Conservation (phyloP, 2,113 vertebrate genomes). For the Myrmecobius fasciatus region DNA sequence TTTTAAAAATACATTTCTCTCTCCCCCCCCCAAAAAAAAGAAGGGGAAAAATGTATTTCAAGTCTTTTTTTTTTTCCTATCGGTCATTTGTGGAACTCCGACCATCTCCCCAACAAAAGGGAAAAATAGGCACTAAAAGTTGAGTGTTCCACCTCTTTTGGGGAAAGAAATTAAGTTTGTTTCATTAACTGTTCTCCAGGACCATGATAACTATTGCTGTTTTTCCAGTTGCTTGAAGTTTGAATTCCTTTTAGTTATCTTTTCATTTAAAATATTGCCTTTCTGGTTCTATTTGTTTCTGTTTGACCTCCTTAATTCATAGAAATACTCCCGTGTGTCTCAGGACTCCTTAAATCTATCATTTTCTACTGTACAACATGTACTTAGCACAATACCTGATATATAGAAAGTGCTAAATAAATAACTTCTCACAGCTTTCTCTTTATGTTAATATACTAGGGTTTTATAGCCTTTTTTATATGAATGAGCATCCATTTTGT, state of each 20-base stretch:
- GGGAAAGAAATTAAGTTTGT: not conserved
- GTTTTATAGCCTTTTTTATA: not conserved
- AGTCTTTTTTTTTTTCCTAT: not conserved
- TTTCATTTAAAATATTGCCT: not conserved
- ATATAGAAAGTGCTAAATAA: not conserved
- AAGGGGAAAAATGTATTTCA: not conserved
- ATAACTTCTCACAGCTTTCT: not conserved
- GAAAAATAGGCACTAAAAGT: not conserved
- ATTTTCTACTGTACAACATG: not conserved
- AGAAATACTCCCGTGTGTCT: not conserved
- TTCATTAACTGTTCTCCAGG: not conserved
- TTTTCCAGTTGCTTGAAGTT: not conserved
- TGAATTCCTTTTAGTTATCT: not conserved
- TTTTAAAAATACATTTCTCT: too few species aligned
- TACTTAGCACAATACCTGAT: not conserved
- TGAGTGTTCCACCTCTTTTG: not conserved
- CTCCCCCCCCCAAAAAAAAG: too few species aligned
- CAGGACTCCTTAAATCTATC: not conserved
- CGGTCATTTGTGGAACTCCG: not conserved
- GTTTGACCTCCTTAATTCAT: not conserved
- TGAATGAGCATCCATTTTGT: not conserved
- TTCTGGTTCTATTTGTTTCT: not conserved
- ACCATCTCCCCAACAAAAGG: not conserved
- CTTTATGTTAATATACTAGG: not conserved
- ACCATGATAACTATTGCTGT: not conserved